Percentiles rank a stretch among this genome's conserved stretches.
Evolutionary conservation across 2,888 invertebrate genomes (phyloP).

Genomic region (Drosophila neoperkinsi): DNA sequence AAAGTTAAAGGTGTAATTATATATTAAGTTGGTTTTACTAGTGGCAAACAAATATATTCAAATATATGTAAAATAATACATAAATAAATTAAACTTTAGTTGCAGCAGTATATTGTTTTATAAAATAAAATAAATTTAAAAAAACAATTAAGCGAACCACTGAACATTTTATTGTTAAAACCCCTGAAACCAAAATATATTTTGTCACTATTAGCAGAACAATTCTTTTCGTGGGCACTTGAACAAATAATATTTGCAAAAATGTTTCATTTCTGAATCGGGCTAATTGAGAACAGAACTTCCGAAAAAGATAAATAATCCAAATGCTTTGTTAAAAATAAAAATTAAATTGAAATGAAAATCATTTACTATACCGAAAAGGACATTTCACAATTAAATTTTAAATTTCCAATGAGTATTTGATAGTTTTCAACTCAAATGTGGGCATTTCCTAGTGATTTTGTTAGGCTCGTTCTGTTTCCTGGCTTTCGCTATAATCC

Average conservation of each 20-base stretch:
- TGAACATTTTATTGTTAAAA: not conserved
- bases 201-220: not conserved
- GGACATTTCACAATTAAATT: not conserved
- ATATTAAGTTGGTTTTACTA: no score
- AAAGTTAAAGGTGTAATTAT: not conserved
- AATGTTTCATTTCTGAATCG: not conserved
- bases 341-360: no score
- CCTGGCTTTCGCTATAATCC: not conserved
- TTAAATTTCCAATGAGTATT: not conserved
- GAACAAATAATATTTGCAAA: not conserved
- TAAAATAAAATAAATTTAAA: not conserved
- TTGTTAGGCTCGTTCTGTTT: not conserved
- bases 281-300: conserved; percentile 10
- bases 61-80: not conserved
- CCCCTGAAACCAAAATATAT: not conserved
- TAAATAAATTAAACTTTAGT: not conserved
- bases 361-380: not conserved
- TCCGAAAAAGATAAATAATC: not conserved
- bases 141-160: not conserved
- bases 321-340: conserved; percentile 10
- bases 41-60: not conserved
- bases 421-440: conserved; percentile 4
- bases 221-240: not conserved
- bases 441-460: not conserved
- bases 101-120: not conserved